Base-by-base conservation (phyloP, 2,888 invertebrate genomes). In the Tortrix viridana region DNA sequence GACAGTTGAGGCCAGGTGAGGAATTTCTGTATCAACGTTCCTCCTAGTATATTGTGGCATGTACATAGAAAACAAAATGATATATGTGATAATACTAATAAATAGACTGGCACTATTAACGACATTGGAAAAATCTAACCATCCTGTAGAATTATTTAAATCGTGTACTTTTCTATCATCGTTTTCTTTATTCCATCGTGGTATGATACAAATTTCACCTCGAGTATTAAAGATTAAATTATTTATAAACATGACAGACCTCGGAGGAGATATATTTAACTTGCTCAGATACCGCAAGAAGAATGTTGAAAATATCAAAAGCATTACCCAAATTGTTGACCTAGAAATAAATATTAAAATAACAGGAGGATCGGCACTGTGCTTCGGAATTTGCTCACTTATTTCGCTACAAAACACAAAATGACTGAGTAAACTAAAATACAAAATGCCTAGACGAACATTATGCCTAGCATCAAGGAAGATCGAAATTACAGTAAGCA, bases 81-180 rank as follows among this genome's bases (percentile, higher is more conserved):
- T 18, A 65, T 82, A 82, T 12, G 68, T 60, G 59, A 72, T 32
- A 23, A 71, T n/a, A 38, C 71, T 59, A n/a, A 73, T n/a, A 23
- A 62, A 37, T 3, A 61, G 64, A 49, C 14, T 48, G 5, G 74
- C 43, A 66, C 68, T 69, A 52, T 82, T 81, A 0, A 78, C 9
- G 18, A 78, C 66, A 65, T 75, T 77, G 0, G 74, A 71, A 26
- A 82, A 80, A 64, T 76, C 71, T 0, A 62, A 69, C 80, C 82
- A 83, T 49, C 69, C 69, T 44, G 71, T 64, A 7, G 23, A 60
- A 38, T 63, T 63, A 14, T 55, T 66, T 52, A 60, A 32, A 14
- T 68, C 56, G 22, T 53, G 54, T 14, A 57, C 53, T 54, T 18
- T 16, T 19, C 60, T 54, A 19, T 53, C 9, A 18, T 62, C 55